A percentile compares a stretch with the other conserved stretches of the same genome.
Evolutionary conservation across 2,113 vertebrate species (phyloP).

Genomic region (Crotalus viridis): DNA sequence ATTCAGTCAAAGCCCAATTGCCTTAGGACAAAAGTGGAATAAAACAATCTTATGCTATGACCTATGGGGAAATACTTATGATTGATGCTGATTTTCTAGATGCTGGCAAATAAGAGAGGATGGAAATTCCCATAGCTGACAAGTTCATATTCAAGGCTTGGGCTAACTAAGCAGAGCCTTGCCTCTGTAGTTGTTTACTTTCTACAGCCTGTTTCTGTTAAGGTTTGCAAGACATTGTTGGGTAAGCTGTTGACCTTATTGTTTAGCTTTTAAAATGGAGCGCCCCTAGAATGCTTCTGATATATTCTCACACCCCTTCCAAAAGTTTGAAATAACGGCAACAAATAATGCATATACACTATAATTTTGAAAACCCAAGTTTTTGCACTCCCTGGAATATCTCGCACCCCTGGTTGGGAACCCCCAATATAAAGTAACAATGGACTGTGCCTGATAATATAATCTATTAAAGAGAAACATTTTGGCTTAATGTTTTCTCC

Average conservation of each 20-base stretch:
- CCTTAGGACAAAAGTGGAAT: neutral
- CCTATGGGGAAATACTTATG: neutral
- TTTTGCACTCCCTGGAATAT: no score
- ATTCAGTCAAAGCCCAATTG: neutral
- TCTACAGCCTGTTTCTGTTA: constrained; percentile 29
- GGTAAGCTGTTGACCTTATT: neutral
- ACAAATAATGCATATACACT: no score
- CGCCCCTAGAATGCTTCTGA: no score
- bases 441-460: neutral
- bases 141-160: neutral
- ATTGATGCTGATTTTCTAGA: neutral
- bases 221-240: constrained; percentile 42
- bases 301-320: no score
- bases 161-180: constrained; percentile 19
- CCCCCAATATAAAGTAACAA: neutral
- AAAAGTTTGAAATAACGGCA: no score
- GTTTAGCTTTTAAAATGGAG: constrained; percentile 22
- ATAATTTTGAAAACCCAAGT: no score
- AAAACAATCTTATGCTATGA: neutral
- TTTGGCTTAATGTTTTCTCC: neutral
- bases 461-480: neutral
- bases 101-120: constrained; percentile 5
- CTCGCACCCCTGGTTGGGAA: no score
- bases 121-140: neutral
- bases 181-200: constrained; percentile 39